Evolutionary conservation across 2,888 invertebrate genomes (phyloP).

Genomic region (Volucella inanis): DNA sequence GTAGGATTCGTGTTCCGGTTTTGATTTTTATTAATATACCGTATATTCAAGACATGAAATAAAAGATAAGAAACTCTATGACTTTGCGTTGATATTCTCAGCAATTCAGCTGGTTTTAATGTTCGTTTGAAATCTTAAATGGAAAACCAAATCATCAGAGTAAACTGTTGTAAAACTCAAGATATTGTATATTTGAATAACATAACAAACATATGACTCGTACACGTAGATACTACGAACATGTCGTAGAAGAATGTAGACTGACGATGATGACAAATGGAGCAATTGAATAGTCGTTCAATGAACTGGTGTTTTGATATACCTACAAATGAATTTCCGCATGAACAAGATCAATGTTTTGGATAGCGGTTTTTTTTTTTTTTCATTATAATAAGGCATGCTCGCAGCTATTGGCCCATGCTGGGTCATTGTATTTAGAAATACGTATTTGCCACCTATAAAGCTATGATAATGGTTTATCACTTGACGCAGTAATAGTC

Average conservation of each 20-base stretch:
- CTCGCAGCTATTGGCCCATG: not conserved
- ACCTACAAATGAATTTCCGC: not conserved
- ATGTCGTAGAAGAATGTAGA: conserved; percentile 17
- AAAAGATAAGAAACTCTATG: not conserved
- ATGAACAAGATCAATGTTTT: not conserved
- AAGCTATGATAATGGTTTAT: too few species aligned
- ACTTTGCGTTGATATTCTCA: conserved; percentile 19
- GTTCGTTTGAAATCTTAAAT: conserved; percentile 1
- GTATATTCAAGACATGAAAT: not conserved
- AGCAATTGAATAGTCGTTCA: conserved; percentile 12
- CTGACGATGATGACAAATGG: not conserved
- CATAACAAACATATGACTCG: not conserved
- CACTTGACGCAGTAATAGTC: too few species aligned
- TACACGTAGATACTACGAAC: not conserved
- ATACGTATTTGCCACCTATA: too few species aligned
- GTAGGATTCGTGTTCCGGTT: not conserved
- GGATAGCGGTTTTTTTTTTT: too few species aligned
- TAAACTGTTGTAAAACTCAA: conserved; percentile 9
- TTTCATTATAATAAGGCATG: too few species aligned
- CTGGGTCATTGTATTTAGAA: too few species aligned
- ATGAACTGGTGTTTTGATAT: conserved; percentile 23
- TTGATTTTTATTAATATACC: conserved; percentile 4
- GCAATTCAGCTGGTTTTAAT: conserved; percentile 3
- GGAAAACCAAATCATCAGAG: conserved; percentile 23
- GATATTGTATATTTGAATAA: not conserved